Base-by-base conservation (phyloP, 1,140 invertebrate species). In the Monomorium pharaonis region DNA sequence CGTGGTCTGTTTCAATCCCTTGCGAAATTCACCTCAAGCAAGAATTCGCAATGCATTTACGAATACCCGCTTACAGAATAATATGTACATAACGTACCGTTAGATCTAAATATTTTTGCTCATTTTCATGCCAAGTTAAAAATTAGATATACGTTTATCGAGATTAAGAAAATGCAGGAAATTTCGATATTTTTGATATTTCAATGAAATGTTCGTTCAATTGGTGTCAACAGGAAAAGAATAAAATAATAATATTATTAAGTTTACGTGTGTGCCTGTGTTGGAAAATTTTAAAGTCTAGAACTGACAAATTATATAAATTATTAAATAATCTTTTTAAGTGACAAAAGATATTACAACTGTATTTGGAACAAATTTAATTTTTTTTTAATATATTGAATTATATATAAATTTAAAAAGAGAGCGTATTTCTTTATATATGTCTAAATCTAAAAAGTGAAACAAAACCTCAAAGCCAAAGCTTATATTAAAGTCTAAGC, bases 1-100 rank as follows among this genome's bases (percentile, higher is more conserved):
- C 24, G 78, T 51, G 27, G 67, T 72, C 51, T 42, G 78, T 37
- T 83, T 83, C 51, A 67, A 83, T 83, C 51, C 37, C 24, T 58
- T 72, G 42, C 51, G 24, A 74, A 83, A 74, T 74, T 74, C 51
- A 72, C 9, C 24, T 81, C 67, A 72, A 70, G 49, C 49, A 16
- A n/a, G 24, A 72, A 60, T 74, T 83, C 24, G 51, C 30, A 81
- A 80, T 80, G 16, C 30, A 37, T 62, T 44, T 24, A 16, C 24
- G 14, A 70, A 70, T 33, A 10, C 21, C 9, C 24, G 4, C 7
- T 12, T 6, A 2, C 33, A 16, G 9, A 42, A 63, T 44, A 42
- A 21, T n/a, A n/a, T 33, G 7, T 49, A 16, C 7, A 74, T 72
- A 74, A 47, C 47, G 24, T 21, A 74, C n/a, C 42, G 56, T 74